phyloP scores from a whole-genome alignment of 2,797 vertebrate species.

The Urophycis tenuis region DNA sequence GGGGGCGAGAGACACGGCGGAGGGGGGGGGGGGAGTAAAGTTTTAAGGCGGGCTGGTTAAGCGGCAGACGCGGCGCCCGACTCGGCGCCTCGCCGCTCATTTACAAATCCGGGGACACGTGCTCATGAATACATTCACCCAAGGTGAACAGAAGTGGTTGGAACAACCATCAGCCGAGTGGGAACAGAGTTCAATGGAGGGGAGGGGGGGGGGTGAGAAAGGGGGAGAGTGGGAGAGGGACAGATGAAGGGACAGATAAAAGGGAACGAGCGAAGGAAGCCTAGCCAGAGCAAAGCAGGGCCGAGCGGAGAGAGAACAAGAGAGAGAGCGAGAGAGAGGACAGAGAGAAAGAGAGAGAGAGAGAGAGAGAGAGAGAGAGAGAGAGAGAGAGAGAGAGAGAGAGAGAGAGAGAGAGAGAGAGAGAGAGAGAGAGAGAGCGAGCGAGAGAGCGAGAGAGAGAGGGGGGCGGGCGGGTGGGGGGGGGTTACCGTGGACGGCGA shows the following conservation, averaged over 20 bases:
- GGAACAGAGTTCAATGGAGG: constrained; percentile 5
- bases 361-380: neutral
- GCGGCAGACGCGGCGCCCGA: neutral
- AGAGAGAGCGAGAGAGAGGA: neutral
- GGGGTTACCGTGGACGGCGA: constrained; percentile 14
- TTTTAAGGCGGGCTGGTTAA: neutral
- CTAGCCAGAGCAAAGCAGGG: neutral
- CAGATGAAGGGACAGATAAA: neutral
- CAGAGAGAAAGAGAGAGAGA: constrained; percentile 3
- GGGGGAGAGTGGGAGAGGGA: constrained; percentile 10
- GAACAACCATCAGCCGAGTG: constrained; percentile 8
- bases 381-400: constrained; percentile 8
- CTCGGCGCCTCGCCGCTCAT: neutral
- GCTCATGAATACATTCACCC: constrained; percentile 17
- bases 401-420: constrained; percentile 5
- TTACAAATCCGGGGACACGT: constrained; percentile 13
- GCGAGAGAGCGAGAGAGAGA: neutral
- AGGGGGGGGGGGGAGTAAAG: neutral
- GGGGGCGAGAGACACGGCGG: neutral
- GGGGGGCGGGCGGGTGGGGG: neutral
- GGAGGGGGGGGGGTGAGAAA: constrained; percentile 8
- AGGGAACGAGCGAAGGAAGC: no score
- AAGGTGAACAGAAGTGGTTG: constrained; percentile 18
- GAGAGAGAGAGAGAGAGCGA: neutral
- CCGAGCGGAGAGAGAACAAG: constrained; percentile 15